Evolutionary conservation across 2,797 vertebrate genomes (phyloP), one percentile per base, ranked within the genome.

Genomic region (Gymnocypris eckloni): DNA sequence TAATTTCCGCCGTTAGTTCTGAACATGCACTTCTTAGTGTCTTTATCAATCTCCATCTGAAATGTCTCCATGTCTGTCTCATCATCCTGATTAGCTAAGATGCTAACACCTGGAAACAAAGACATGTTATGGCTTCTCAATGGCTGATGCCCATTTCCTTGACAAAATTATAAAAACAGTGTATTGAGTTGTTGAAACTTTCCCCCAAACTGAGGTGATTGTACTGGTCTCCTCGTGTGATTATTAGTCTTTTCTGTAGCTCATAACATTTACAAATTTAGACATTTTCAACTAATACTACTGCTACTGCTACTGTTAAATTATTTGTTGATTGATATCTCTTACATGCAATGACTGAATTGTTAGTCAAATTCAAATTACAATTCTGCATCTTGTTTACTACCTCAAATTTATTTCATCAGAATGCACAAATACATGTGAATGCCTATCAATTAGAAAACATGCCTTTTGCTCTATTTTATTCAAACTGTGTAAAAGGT

Each of bases 71-170:
- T 96, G 92, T 98, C 97, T 64, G 97, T 96, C 91, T 98, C 97
- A 86, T 96, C 97, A 0, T 99, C 98, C 91, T 99, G 98, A 93
- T 99, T 99, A 88, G 98, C 98, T 1, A 97, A 98, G 91, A 99
- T 96, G 2, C 98, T 98, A 91, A 99, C 93, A 81, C 98, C 98
- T 99, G 87, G 48, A 37, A 85, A 82, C n/a, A 85, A 39, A 76
- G 28, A 56, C 15, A 61, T 66, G 11, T 39, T 20, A 12, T 69
- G 3, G 6, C 59, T 37, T 48, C 12, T 56, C 69, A 41, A 11
- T 15, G 1, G 18, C 12, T 81, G 7, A 50, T 13, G 37, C 20
- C 39, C 15, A 3, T 48, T 66, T 50, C 8, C 16, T 22, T 33
- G 67, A 7, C 13, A 79, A 45, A 64, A 43, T 43, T 10, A 15